Base-by-base conservation (phyloP, 2,113 vertebrate species). In the Archocentrus centrarchus region DNA sequence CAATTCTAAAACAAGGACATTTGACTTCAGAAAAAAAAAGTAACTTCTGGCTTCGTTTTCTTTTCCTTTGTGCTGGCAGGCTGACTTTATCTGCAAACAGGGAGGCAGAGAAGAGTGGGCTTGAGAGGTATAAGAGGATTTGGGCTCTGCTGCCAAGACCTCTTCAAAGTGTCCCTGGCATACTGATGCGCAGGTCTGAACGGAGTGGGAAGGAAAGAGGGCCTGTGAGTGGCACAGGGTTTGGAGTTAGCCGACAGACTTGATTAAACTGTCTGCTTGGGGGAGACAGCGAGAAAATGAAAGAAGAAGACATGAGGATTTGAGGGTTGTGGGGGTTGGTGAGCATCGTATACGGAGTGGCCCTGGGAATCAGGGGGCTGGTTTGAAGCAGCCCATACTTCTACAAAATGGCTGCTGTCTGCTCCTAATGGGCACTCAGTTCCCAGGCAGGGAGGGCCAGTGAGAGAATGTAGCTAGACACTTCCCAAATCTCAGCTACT, bases 221-320 rank as follows among this genome's bases (percentile, higher is more conserved):
- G 62, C 41, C 41, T 59, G 84, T n/a, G 84, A 92, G 86, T 70
- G 81, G 86, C 75, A 35, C 63, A 37, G 82, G 77, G 81, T 83
- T 90, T 91, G 83, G 80, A 92, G 79, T 76, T 81, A 78, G 88
- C 64, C n/a, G 60, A 89, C 84, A 59, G 70, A 92, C 90, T 88
- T 93, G 93, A 95, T 95, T 93, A 93, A 93, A 95, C 86, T 93
- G 94, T 94, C 93, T 90, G 85, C 81, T 91, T 76, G 53, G 32
- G 55, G 75, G 79, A 86, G 86, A 88, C 47, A 11, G 91, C 64
- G 18, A 89, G 88, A 91, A 91, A 94, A 94, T 92, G 86, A 92
- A 93, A 93, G 75, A 17, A 59, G 80, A 68, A 85, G 88, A 90
- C 75, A 64, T 17, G 41, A 20, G 80, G 57, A 37, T 44, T 60